Evolutionary conservation across 53 echinoderm and acorn worm genomes (phyloP).

Genomic region (Pentamera pediparva): DNA sequence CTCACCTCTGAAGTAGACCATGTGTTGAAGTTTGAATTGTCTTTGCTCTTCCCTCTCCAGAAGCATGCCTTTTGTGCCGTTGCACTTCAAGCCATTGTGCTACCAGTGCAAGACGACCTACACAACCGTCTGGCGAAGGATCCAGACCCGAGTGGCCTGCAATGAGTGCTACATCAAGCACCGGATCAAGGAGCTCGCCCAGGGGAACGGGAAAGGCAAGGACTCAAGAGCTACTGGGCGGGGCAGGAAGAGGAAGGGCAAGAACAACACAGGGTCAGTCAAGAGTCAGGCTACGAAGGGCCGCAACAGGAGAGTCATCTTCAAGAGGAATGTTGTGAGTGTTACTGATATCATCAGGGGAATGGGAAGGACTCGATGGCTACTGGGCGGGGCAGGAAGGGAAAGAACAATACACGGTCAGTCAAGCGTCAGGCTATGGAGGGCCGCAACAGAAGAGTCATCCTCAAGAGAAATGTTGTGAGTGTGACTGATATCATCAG

Average conservation of each 20-base stretch:
- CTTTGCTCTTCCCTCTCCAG: no score
- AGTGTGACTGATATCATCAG: conserved; percentile 16
- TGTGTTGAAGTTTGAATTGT: no score
- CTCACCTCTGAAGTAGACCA: no score
- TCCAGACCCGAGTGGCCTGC: conserved; percentile 52
- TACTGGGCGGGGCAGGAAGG: conserved; percentile 55
- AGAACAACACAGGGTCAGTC: conserved; percentile 58
- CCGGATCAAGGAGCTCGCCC: conserved; percentile 42
- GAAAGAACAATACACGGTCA: conserved; percentile 65
- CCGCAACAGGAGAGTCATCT: conserved; percentile 78
- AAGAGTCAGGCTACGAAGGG: conserved; percentile 93
- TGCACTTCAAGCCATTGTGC: conserved; percentile 64
- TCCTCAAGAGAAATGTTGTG: conserved; percentile 98
- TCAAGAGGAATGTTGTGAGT: conserved; percentile 97
- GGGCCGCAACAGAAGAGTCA: conserved; percentile 79
- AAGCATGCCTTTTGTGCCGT: conserved; percentile 44
- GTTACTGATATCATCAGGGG: no score
- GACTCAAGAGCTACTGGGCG: conserved; percentile 61
- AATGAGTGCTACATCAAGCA: conserved; percentile 52
- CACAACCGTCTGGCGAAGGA: conserved; percentile 73
- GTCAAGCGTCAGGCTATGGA: conserved; percentile 81
- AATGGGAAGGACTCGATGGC: conserved; percentile 52
- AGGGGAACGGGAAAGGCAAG: conserved; percentile 42
- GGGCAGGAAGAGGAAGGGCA: conserved; percentile 61
- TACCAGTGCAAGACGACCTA: conserved; percentile 80